Evolutionary conservation across 2,888 invertebrate species (phyloP).

Genomic region (Phorcus lineatus): DNA sequence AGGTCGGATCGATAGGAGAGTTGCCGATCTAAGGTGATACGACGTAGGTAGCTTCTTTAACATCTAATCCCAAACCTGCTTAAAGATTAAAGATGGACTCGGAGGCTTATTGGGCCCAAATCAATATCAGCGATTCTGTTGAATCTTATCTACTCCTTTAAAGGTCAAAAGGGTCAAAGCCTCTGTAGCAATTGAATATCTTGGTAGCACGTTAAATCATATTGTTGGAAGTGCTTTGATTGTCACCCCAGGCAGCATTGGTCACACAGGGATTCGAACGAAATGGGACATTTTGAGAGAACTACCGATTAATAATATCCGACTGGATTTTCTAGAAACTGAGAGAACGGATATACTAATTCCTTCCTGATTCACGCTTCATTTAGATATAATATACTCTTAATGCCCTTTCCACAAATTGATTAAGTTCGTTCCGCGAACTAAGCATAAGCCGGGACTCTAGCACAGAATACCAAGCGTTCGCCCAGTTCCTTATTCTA

Average conservation of each 20-base stretch:
- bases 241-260: neutral
- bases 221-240: neutral
- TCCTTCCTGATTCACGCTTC: constrained; percentile 1
- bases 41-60: too few relatives aligned
- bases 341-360: neutral
- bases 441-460: too few relatives aligned
- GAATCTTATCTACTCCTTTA: too few relatives aligned
- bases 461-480: too few relatives aligned
- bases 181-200: too few relatives aligned
- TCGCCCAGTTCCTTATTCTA: neutral
- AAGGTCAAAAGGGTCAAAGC: too few relatives aligned
- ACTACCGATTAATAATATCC: neutral
- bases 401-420: neutral
- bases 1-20: too few relatives aligned
- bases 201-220: neutral
- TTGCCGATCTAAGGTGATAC: too few relatives aligned
- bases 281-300: neutral
- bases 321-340: neutral
- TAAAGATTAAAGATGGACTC: too few relatives aligned
- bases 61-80: too few relatives aligned
- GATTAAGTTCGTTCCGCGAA: neutral
- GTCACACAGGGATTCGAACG: neutral
- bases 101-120: too few relatives aligned
- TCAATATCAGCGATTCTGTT: too few relatives aligned
- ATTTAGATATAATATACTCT: neutral